Percentiles rank a stretch among this genome's conserved stretches.
These are phyloP conservation scores for Tetropium fuscum DNA, from an alignment of 2,888 invertebrate species.

Conservation along the genomic window DNA sequence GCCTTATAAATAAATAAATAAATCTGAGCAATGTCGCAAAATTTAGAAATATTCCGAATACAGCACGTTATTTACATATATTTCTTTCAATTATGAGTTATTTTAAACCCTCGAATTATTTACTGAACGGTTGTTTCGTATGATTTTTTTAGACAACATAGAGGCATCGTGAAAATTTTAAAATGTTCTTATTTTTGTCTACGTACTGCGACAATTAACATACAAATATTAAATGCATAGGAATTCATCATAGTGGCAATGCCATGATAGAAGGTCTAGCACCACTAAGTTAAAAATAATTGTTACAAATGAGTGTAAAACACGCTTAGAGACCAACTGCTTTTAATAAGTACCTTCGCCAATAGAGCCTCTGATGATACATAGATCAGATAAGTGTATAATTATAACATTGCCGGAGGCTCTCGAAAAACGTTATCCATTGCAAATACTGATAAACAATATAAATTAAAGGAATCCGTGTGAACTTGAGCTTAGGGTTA, in stretches of 20 bases:
- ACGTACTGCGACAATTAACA: too few relatives aligned
- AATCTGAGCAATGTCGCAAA: too few relatives aligned
- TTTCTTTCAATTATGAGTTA: too few relatives aligned
- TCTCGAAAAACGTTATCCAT: slow-evolving; percentile 36
- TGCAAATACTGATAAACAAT: slow-evolving; percentile 43
- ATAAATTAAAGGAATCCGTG: slow-evolving; percentile 40
- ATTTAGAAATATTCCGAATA: too few relatives aligned
- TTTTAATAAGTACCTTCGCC: slow-evolving; percentile 63
- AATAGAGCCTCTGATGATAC: slow-evolving; percentile 52
- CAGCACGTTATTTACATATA: too few relatives aligned
- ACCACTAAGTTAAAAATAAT: slow-evolving; percentile 64
- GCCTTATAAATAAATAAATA: too few relatives aligned
- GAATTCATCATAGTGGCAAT: slow-evolving; percentile 2
- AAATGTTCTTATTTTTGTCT: too few relatives aligned
- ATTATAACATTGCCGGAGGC: slow-evolving; percentile 50
- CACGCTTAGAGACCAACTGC: slow-evolving; percentile 50
- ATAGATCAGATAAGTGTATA: slow-evolving; percentile 57
- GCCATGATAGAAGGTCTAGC: slow-evolving; percentile 11
- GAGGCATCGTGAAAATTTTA: too few relatives aligned
- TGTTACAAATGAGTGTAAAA: slow-evolving; percentile 63
- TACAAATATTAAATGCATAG: neutral
- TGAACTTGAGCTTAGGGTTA: slow-evolving; percentile 34
- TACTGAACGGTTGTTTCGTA: too few relatives aligned
- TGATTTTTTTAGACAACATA: too few relatives aligned
- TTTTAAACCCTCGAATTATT: too few relatives aligned